Base-by-base conservation (phyloP, 2,888 invertebrate species). In the Yponomeuta evonymella region DNA sequence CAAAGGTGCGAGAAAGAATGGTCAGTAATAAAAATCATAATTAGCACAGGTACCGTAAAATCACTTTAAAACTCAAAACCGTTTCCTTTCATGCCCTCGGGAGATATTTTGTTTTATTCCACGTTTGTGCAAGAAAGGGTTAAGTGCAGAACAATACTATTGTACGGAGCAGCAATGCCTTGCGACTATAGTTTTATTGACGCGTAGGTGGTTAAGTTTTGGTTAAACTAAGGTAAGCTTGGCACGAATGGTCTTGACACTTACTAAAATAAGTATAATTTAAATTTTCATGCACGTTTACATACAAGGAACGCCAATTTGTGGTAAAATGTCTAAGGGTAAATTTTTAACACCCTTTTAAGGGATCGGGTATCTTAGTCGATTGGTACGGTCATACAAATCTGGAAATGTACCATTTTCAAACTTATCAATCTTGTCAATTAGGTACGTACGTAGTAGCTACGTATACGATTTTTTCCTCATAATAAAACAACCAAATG, bases 171-270 rank as follows among this genome's bases (percentile, higher is more conserved):
- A 23, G 65, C 65, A 65, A 65, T 65, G 65, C 30, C 65, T 65
- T 30, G 33, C 33, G 30, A 65, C 51, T 23, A 48, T 6, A 51
- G 69, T 63, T 67, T 67, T 70, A 67, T 70, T 70, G 70, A 62
- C 67, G 68, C n/a, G n/a, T 62, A 63, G 71, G 70, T 76, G 83
- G 83, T 84, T 85, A 83, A 84, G 86, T 85, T 81, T 78, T 76
- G 76, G 79, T 75, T 82, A 83, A 85, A 86, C 82, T 87, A 79
- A 81, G 74, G 72, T 76, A 36, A 76, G 78, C 69, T 70, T 33
- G 70, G 73, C 62, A 43, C 8, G 9, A 71, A 23, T n/a, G 29
- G 12, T 72, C 71, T 81, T 80, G 81, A 81, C 79, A 78, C 76
- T 80, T 43, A 8, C 8, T 43, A 43, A 43, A 43, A 43, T 23